A percentile compares a stretch with the other conserved stretches of the same genome.
These are phyloP conservation scores for Mimas tiliae DNA, from an alignment of 2,888 invertebrate species.

Conservation along the genomic window DNA sequence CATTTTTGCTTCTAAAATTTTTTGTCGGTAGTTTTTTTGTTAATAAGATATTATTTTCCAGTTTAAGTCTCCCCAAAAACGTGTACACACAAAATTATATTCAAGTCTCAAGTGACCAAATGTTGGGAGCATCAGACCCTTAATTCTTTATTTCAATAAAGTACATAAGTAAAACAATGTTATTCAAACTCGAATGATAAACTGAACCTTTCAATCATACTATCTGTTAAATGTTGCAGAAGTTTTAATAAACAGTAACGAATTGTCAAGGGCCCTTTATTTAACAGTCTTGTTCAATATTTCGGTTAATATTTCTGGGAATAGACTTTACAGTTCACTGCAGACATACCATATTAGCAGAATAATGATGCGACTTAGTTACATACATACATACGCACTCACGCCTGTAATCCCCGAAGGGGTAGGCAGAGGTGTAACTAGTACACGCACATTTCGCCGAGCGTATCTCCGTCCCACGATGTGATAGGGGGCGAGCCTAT, in stretches of 20 bases:
- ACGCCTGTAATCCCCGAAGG: no score
- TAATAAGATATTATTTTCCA: no score
- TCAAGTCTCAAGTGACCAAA: background rate
- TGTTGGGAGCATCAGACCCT: background rate
- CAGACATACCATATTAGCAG: background rate
- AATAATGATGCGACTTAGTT: no score
- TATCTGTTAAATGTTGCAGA: conserved; percentile 2
- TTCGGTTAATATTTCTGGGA: background rate
- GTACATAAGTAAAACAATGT: background rate
- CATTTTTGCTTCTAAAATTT: no score
- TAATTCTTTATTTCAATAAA: conserved; percentile 19
- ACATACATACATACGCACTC: no score
- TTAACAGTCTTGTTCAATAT: background rate
- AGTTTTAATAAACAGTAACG: background rate
- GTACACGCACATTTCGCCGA: no score
- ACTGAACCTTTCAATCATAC: background rate
- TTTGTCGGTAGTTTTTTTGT: no score
- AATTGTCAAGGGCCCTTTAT: background rate
- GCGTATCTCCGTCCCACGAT: no score
- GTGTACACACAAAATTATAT: no score
- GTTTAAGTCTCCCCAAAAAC: no score
- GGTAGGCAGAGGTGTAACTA: no score
- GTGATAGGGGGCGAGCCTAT: no score
- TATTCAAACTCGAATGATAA: background rate
- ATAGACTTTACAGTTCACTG: background rate